A percentile compares a stretch with the other conserved stretches of the same genome.
Evolutionary conservation across 2,113 vertebrate genomes (phyloP).

Genomic region (Corythaixoides concolor): DNA sequence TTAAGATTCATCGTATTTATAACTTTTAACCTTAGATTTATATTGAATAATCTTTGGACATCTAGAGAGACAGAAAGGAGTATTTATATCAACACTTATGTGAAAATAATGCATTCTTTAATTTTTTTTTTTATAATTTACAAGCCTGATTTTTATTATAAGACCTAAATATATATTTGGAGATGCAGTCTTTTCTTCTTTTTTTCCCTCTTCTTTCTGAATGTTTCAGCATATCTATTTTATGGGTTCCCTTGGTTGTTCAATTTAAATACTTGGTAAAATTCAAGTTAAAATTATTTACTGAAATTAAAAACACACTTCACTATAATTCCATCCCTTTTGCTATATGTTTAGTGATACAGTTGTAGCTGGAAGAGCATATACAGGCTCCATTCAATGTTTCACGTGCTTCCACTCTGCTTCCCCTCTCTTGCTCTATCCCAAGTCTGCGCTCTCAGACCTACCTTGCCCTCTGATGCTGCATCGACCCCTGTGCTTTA

Average conservation of each 20-base stretch:
- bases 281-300: not conserved
- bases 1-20: not conserved
- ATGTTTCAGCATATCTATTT: accelerated
- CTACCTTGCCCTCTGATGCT: not conserved
- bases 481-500: not conserved
- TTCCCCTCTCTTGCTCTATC: not conserved
- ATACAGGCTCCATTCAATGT: not conserved
- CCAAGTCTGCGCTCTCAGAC: not conserved
- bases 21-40: not conserved
- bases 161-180: not conserved
- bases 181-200: not conserved
- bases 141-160: not conserved
- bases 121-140: not conserved
- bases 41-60: not conserved
- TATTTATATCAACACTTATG: not conserved
- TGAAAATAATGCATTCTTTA: not conserved
- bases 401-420: not conserved
- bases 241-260: not conserved
- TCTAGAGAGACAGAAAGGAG: not conserved
- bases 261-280: not conserved
- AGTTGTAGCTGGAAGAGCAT: not conserved
- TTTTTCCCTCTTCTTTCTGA: not conserved
- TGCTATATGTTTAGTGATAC: not conserved
- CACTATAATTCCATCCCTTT: not conserved
- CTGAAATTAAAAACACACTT: not conserved